A percentile compares a stretch with the other conserved stretches of the same genome.
Evolutionary conservation across 2,888 invertebrate genomes (phyloP).

Genomic region (Pinctada fucata): DNA sequence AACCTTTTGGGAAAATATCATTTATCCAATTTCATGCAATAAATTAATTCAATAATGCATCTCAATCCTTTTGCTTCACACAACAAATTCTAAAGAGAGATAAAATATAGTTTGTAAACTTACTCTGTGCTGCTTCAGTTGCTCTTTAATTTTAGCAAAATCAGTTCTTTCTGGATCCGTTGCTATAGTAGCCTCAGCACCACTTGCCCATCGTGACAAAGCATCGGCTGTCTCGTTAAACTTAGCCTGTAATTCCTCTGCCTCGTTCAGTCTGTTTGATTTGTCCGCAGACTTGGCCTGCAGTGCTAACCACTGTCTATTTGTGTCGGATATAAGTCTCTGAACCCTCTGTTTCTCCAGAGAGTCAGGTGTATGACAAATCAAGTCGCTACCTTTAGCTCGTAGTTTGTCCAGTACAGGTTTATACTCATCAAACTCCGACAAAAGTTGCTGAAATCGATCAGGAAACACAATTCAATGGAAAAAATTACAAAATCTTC

Average conservation of each 20-base stretch:
- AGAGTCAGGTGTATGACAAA: constrained; percentile 59
- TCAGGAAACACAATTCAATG: background rate
- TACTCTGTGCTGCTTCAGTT: constrained; percentile 63
- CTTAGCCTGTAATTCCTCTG: constrained; percentile 56
- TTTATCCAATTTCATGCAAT: no score
- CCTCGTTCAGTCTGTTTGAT: constrained; percentile 63
- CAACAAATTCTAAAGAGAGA: no score
- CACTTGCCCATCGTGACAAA: constrained; percentile 59
- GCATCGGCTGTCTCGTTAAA: constrained; percentile 60
- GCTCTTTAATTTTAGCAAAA: constrained; percentile 60
- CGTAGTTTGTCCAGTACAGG: constrained; percentile 60
- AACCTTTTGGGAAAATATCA: no score
- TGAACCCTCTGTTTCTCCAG: constrained; percentile 65
- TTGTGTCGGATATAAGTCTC: constrained; percentile 61
- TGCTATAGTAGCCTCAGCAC: constrained; percentile 53
- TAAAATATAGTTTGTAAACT: constrained; percentile 14
- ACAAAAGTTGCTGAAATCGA: background rate
- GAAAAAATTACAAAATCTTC: background rate
- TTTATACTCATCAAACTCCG: constrained; percentile 65
- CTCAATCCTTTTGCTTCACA: no score
- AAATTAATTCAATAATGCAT: no score
- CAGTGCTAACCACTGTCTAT: constrained; percentile 63
- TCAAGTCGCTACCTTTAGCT: constrained; percentile 64
- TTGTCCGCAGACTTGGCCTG: constrained; percentile 60
- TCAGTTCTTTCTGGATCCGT: constrained; percentile 56